A percentile compares a stretch with the other conserved stretches of the same genome.
Conservation (phyloP, 2,888 invertebrate species). For the Cryptocephalus primarius region DNA sequence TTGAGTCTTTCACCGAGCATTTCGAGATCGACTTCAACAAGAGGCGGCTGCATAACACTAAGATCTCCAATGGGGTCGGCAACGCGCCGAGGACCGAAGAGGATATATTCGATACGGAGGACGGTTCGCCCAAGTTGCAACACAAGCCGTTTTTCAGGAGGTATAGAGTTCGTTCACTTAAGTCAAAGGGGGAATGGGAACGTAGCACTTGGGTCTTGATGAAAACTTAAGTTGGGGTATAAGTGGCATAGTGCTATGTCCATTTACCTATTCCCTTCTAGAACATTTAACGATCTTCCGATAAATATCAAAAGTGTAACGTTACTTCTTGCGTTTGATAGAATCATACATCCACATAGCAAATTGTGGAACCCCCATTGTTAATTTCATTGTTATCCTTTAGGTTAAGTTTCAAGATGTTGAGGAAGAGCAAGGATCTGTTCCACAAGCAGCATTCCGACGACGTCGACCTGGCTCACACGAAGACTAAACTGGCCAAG, state of each 20-base stretch:
- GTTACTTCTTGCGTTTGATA: too few relatives aligned
- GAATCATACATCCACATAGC: too few relatives aligned
- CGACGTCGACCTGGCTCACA: constrained; percentile 54
- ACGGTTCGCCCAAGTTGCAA: constrained; percentile 66
- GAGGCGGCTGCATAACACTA: constrained; percentile 40
- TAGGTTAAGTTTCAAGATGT: constrained; percentile 73
- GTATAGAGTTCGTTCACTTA: too few relatives aligned
- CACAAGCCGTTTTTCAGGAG: constrained; percentile 78
- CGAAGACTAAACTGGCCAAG: constrained; percentile 79
- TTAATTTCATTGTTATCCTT: too few relatives aligned
- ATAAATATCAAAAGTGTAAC: too few relatives aligned
- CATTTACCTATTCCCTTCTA: too few relatives aligned
- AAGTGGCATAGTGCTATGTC: too few relatives aligned
- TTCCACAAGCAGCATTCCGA: constrained; percentile 89
- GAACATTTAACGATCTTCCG: too few relatives aligned
- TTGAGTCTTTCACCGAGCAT: constrained; percentile 74
- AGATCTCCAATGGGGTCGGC: constrained; percentile 31
- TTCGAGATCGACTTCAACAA: constrained; percentile 69
- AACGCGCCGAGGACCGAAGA: constrained; percentile 30
- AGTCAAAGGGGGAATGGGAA: too few relatives aligned
- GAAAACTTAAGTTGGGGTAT: too few relatives aligned
- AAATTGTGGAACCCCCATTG: too few relatives aligned
- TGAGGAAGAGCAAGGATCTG: constrained; percentile 70
- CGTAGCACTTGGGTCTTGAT: neutral
- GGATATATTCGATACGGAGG: constrained; percentile 61